Evolutionary conservation across 1,140 invertebrate genomes (phyloP).

Genomic region (Papilio glaucus): DNA sequence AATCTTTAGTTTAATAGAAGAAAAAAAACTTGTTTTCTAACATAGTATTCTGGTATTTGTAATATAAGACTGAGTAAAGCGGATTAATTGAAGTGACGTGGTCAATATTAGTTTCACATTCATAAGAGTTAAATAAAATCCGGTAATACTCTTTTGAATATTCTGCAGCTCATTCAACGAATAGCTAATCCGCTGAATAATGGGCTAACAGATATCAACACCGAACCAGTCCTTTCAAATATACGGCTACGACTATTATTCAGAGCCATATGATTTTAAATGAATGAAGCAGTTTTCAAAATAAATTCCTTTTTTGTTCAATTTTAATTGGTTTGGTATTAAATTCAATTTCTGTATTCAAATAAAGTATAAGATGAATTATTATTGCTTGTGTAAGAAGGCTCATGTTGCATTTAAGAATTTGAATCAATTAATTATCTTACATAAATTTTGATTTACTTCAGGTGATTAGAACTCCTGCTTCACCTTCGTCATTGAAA

Average conservation of each 20-base stretch:
- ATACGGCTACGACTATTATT: constrained; percentile 72
- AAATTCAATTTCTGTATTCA: not conserved
- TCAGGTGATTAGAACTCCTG: no score
- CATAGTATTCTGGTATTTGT: constrained; percentile 32
- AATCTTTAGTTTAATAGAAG: no score
- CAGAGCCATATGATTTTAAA: constrained; percentile 51
- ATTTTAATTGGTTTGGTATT: not conserved
- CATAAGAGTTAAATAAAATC: constrained; percentile 69
- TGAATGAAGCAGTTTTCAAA: constrained; percentile 57
- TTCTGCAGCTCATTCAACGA: constrained; percentile 75
- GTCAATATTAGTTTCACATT: constrained; percentile 53
- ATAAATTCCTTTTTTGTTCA: constrained; percentile 8
- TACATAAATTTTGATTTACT: no score
- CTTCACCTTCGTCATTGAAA: not conserved
- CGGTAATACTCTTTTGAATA: constrained; percentile 81
- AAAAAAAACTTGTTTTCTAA: constrained; percentile 34
- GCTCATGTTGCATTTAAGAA: no score
- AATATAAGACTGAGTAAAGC: constrained; percentile 38
- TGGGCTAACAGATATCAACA: constrained; percentile 80
- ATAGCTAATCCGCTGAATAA: constrained; percentile 82
- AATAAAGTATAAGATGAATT: not conserved
- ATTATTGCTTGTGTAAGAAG: no score
- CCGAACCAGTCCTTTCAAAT: constrained; percentile 70
- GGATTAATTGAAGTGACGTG: constrained; percentile 46
- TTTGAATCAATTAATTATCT: no score